Evolutionary conservation across 92 coral and sea anemone genomes (phyloP).

Genomic region (Bergia sp.): DNA sequence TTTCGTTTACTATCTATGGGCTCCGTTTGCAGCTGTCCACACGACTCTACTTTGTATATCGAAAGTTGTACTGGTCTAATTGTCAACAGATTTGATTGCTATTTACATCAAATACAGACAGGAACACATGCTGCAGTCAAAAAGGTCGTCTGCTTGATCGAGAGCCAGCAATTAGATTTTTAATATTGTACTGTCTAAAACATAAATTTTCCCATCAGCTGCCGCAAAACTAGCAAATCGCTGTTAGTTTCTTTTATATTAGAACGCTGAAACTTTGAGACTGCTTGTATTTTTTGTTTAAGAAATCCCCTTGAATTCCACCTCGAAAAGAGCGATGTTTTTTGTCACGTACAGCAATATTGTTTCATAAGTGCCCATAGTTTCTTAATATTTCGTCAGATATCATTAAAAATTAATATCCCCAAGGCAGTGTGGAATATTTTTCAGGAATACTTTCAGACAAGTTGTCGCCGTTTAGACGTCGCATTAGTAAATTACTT

Average conservation of each 20-base stretch:
- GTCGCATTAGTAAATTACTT: neutral
- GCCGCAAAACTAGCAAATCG: neutral
- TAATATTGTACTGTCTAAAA: neutral
- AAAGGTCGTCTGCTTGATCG: neutral
- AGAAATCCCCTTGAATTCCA: neutral
- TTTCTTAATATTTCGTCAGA: neutral
- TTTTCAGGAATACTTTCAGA: neutral
- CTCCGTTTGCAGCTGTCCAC: too few species aligned
- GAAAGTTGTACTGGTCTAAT: neutral
- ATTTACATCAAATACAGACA: neutral
- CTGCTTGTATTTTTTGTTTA: too few species aligned
- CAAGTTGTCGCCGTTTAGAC: neutral
- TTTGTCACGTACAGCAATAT: too few species aligned
- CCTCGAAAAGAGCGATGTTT: neutral
- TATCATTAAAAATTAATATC: neutral
- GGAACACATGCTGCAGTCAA: neutral
- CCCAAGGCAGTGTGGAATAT: neutral
- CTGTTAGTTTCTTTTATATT: neutral
- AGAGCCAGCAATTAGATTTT: neutral
- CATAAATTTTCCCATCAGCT: neutral
- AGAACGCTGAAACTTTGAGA: neutral
- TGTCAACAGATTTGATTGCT: neutral
- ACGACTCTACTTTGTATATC: too few species aligned
- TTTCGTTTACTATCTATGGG: too few species aligned
- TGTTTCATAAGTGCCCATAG: too few species aligned